Evolutionary conservation across 2,113 vertebrate species (phyloP).

Genomic region (Spea bombifrons): DNA sequence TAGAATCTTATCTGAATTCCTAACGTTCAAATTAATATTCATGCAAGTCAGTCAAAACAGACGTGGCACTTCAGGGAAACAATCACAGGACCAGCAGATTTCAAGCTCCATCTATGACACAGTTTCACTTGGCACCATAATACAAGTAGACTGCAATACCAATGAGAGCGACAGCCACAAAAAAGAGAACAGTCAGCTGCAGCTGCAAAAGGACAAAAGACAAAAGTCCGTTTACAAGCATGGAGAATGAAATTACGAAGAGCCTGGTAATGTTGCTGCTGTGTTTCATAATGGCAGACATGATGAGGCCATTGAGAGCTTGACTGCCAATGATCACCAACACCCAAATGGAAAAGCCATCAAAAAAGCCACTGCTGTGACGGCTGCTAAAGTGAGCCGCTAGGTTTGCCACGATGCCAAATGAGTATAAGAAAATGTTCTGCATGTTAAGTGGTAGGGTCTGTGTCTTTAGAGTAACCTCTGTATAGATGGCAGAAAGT

Average conservation of each 20-base stretch:
- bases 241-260: slow-evolving; percentile 89
- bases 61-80: no score
- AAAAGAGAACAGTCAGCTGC: slow-evolving; percentile 80
- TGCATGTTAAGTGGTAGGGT: slow-evolving; percentile 82
- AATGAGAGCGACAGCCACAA: slow-evolving; percentile 70
- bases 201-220: slow-evolving; percentile 76
- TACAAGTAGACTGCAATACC: slow-evolving; percentile 82
- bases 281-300: slow-evolving; percentile 91
- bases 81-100: no score
- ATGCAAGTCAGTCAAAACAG: not conserved
- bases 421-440: slow-evolving; percentile 88
- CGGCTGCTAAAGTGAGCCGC: slow-evolving; percentile 62
- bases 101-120: not conserved
- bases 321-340: slow-evolving; percentile 79
- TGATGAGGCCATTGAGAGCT: slow-evolving; percentile 84
- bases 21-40: not conserved
- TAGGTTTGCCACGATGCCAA: slow-evolving; percentile 80
- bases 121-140: slow-evolving; percentile 65
- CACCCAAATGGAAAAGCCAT: slow-evolving; percentile 78
- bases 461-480: slow-evolving; percentile 82
- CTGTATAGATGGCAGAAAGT: slow-evolving; percentile 85
- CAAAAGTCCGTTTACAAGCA: slow-evolving; percentile 83
- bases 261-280: slow-evolving; percentile 90
- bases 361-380: slow-evolving; percentile 63
- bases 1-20: no score